These are phyloP conservation scores for Apogon talboti DNA, from an alignment of 2,797 vertebrate genomes.

Conservation along the genomic window DNA sequence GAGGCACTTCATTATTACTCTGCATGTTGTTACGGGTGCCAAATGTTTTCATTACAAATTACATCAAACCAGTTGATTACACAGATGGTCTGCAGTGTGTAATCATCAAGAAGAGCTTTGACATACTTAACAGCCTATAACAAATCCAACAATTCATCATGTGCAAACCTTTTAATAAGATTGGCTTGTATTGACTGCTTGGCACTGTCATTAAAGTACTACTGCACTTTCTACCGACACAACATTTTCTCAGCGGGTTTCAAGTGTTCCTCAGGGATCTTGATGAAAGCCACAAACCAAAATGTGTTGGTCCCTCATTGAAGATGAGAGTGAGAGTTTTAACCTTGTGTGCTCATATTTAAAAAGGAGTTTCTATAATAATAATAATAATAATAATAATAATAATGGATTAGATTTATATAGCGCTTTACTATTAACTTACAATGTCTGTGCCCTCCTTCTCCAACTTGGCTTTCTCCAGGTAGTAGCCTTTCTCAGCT, in stretches of 20 bases:
- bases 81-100: conserved; percentile 1
- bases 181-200: conserved; percentile 5
- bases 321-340: no score
- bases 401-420: no score
- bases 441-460: conserved; percentile 92
- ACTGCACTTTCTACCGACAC: not conserved
- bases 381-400: no score
- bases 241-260: not conserved
- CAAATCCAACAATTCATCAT: conserved; percentile 19
- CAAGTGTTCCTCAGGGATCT: not conserved
- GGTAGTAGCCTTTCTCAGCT: conserved; percentile 94
- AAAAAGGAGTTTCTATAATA: not conserved
- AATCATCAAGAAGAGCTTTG: conserved; percentile 11
- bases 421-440: no score
- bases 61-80: conserved; percentile 18
- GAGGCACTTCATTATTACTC: conserved; percentile 4
- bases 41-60: conserved; percentile 16
- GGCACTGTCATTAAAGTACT: conserved; percentile 3
- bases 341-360: not conserved
- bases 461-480: conserved; percentile 94
- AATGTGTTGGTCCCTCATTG: no score
- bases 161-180: conserved; percentile 15
- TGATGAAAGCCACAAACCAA: not conserved
- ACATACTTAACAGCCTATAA: not conserved
- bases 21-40: conserved; percentile 1